Conservation (phyloP, 2,888 invertebrate species). For the Tetramorium bicarinatum region DNA sequence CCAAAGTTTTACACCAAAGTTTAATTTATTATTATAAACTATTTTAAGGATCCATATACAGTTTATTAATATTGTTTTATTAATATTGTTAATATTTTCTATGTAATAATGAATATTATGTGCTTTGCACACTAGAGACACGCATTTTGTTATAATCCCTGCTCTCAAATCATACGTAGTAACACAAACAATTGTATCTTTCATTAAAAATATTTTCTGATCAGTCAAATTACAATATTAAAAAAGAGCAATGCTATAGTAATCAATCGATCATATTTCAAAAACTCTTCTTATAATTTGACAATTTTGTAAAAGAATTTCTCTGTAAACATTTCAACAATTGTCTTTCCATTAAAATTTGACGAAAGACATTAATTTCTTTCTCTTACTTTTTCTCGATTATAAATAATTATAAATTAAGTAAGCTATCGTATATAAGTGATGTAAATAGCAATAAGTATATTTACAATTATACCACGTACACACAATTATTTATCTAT, state of each 20-base stretch:
- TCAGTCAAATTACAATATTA: neutral
- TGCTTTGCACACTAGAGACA: neutral
- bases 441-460: conserved; percentile 49
- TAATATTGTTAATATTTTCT: neutral
- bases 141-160: neutral
- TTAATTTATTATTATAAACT: conserved; percentile 2
- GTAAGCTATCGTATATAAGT: conserved; percentile 3
- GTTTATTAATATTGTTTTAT: no score
- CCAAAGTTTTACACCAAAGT: neutral
- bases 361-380: neutral
- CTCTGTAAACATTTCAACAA: neutral
- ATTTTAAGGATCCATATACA: neutral
- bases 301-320: conserved; percentile 1
- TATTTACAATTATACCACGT: conserved; percentile 57
- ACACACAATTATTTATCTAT: conserved; percentile 33
- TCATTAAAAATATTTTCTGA: conserved; percentile 22
- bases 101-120: neutral
- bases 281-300: neutral
- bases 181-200: neutral
- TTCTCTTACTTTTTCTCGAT: neutral
- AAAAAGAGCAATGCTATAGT: neutral
- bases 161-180: neutral
- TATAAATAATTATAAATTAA: conserved; percentile 36
- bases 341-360: neutral
- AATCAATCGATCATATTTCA: neutral